Evolutionary conservation across 1,140 invertebrate species (phyloP).

Genomic region (Drosophila chauvacae): DNA sequence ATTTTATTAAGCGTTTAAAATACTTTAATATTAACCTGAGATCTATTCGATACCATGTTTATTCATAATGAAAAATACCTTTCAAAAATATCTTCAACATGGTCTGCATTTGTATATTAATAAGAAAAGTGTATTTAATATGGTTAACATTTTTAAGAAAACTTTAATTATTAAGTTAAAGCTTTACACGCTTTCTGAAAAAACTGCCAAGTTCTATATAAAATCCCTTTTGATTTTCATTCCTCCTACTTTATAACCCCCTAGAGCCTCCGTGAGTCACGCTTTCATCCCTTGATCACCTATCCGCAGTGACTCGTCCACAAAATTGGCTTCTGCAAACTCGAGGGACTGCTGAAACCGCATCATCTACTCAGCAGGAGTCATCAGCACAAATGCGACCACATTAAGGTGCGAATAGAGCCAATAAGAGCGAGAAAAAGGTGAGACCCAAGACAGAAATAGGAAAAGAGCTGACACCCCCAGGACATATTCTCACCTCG

Average conservation of each 20-base stretch:
- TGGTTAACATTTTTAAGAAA: no score
- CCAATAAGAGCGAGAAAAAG: constrained; percentile 29
- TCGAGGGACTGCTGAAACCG: constrained; percentile 19
- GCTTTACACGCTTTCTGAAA: no score
- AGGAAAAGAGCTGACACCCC: not conserved
- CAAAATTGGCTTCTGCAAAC: constrained; percentile 34
- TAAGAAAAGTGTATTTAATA: no score
- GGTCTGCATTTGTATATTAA: no score
- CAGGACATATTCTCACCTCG: constrained; percentile 25
- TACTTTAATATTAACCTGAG: no score
- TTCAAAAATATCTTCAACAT: no score
- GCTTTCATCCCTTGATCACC: constrained; percentile 8
- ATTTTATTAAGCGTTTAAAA: no score
- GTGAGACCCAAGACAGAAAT: not conserved
- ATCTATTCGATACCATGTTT: no score
- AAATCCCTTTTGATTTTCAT: no score
- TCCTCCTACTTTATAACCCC: not conserved
- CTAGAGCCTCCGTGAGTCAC: constrained; percentile 8
- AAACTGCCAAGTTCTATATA: no score
- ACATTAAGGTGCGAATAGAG: constrained; percentile 65
- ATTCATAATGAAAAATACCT: no score
- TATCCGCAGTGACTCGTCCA: not conserved
- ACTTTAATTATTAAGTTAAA: no score
- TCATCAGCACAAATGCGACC: constrained; percentile 62
- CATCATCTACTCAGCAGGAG: constrained; percentile 38